Percentiles rank a stretch among this genome's conserved stretches.
phyloP scores from a whole-genome alignment of 2,797 vertebrate genomes.

The Garrulus glandarius region DNA sequence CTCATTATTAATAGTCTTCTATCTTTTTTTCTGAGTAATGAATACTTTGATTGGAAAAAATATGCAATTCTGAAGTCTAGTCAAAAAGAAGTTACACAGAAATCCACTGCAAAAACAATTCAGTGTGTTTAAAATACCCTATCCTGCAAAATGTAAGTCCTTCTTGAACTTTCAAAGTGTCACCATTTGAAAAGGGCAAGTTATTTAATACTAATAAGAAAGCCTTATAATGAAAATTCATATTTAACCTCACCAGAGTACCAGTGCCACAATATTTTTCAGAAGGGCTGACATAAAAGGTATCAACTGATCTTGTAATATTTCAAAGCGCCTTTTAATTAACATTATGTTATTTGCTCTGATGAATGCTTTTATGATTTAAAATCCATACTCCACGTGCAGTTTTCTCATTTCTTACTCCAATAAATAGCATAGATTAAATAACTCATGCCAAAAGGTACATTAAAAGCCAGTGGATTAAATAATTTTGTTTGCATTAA shows the following conservation, averaged over 20 bases:
- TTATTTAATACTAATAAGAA: conserved; percentile 11
- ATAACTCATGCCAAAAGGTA: neutral
- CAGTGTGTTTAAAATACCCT: neutral
- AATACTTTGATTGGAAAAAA: neutral
- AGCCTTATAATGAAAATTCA: neutral
- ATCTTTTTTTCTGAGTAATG: neutral
- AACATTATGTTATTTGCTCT: neutral
- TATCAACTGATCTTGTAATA: neutral
- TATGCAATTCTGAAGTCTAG: neutral
- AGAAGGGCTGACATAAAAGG: neutral
- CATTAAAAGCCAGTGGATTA: neutral
- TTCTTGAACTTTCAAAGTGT: neutral
- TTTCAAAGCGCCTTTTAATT: neutral
- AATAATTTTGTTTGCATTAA: neutral
- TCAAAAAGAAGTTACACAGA: neutral
- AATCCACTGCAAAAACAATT: neutral
- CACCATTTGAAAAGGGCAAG: conserved; percentile 11
- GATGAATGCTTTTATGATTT: neutral
- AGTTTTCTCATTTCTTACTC: neutral
- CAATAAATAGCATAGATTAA: neutral
- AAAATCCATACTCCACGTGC: neutral
- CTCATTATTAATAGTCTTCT: neutral
- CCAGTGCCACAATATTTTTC: neutral
- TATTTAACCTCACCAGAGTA: neutral
- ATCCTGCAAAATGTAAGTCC: neutral